Base-by-base conservation (phyloP, 2,113 vertebrate genomes). In the Pedionomus torquatus region DNA sequence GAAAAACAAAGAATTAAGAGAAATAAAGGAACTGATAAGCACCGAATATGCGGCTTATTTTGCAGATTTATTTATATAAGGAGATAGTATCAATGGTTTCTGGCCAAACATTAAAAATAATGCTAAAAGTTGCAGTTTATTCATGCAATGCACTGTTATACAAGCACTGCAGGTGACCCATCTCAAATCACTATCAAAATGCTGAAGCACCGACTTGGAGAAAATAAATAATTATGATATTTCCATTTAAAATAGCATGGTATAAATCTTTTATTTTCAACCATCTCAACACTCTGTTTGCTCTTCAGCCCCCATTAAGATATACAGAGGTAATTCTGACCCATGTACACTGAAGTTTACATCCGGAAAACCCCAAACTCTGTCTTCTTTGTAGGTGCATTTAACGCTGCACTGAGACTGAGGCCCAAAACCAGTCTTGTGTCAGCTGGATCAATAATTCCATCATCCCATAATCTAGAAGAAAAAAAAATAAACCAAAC, bases 391-490 rank as follows among this genome's bases (percentile, higher is more conserved):
- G 95, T 98, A 14, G 99, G 99, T 19, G 99, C 99, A 3, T 99
- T 99, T 71, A 99, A 98, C 10, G 99, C 98, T 23, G 99, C 99
- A 1, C 99, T 99, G 69, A 99, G 97, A 93, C 99, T 99, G 83
- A 99, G 98, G 35, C 99, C 99, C 93, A 99, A 91, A 90, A 99
- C 98, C 81, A 99, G 92, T 55, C 99, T 99, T 51, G 99, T 99
- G 85, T 99, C 99, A 41, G 97, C 99, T 17, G 99, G 99, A 92
- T 99, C 99, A 83, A 99, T 99, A 83, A 99, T 99, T 43, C 99
- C 99, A 7, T 99, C 99, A 92, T 99, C 99, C 99, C 99, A 99
- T 39, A 99, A 96, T 91, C 99, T 99, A 69, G 64, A 23, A 46
- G 97, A 70, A 48, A 49, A 95, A 72, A 11, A 65, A 11, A 16